These are phyloP conservation scores for Catocala sponsa DNA, from an alignment of 2,888 invertebrate genomes.

Conservation along the genomic window DNA sequence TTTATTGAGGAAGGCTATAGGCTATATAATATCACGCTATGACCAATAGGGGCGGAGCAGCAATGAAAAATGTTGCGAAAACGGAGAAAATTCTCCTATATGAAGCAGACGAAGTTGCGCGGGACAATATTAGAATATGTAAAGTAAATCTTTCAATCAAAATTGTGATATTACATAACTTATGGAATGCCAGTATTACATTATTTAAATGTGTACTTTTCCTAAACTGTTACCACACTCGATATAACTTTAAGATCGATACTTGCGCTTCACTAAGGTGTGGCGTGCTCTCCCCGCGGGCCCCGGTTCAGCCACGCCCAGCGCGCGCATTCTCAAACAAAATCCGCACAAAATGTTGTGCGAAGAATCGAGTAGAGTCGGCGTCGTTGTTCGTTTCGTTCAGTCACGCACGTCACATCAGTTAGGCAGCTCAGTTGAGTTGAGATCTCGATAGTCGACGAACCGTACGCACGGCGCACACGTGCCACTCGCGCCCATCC, in stretches of 20 bases:
- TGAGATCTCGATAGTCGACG: slow-evolving; percentile 76
- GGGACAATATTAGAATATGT: no score
- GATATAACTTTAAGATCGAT: slow-evolving; percentile 67
- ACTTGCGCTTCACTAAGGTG: slow-evolving; percentile 69
- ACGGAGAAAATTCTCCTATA: no score
- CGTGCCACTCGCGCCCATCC: slow-evolving; percentile 73
- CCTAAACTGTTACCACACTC: slow-evolving; percentile 34
- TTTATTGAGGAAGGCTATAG: no score
- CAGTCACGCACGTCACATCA: slow-evolving; percentile 76
- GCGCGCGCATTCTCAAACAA: slow-evolving; percentile 82
- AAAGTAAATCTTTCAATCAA: no score
- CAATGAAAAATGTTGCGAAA: no score
- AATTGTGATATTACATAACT: no score
- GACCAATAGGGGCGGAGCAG: no score
- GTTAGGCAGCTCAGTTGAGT: slow-evolving; percentile 71
- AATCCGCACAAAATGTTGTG: slow-evolving; percentile 79
- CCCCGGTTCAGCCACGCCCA: slow-evolving; percentile 79
- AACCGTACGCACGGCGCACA: slow-evolving; percentile 77
- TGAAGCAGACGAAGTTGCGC: no score
- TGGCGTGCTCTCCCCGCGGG: slow-evolving; percentile 75
- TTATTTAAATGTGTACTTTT: not conserved
- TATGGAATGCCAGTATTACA: not conserved
- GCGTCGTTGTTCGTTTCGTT: slow-evolving; percentile 64
- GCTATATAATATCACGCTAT: no score
- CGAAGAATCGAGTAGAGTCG: slow-evolving; percentile 70